Evolutionary conservation across 1,140 invertebrate species (phyloP).

Genomic region (Elymnias hypermnestra): DNA sequence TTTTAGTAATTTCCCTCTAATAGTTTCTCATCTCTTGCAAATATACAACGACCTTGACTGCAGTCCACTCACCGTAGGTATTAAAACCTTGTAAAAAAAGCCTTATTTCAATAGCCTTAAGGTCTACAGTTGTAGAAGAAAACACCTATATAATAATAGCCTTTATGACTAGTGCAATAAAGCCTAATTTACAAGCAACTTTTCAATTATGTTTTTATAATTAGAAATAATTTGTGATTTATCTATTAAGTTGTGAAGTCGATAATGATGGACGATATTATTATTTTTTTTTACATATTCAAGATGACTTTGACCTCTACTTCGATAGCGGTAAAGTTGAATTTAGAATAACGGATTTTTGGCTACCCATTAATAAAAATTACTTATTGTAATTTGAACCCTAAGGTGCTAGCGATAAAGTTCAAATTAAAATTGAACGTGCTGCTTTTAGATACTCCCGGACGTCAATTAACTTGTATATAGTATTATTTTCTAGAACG

Average conservation of each 20-base stretch:
- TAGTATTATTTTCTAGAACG: too few species aligned
- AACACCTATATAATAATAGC: too few species aligned
- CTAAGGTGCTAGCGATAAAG: neutral
- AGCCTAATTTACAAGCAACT: too few species aligned
- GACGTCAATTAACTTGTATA: too few species aligned
- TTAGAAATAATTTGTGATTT: too few species aligned
- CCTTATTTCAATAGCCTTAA: neutral
- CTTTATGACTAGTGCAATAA: too few species aligned
- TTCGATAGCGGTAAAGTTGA: neutral
- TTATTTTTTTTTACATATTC: too few species aligned
- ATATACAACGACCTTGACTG: neutral
- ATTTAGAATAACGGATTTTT: neutral
- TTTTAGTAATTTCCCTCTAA: neutral
- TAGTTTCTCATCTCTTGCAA: neutral
- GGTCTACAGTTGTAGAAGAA: neutral
- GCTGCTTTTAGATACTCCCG: too few species aligned
- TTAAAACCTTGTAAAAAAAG: neutral
- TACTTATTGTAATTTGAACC: neutral
- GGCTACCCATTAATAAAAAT: too few species aligned
- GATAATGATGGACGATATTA: too few species aligned
- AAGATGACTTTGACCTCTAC: neutral
- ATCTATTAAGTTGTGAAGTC: too few species aligned
- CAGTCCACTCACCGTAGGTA: neutral
- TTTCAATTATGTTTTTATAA: too few species aligned
- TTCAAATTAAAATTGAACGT: neutral